Conservation (phyloP, 37 sponge, comb jelly and placozoan species). For the Haliclona indistincta region DNA sequence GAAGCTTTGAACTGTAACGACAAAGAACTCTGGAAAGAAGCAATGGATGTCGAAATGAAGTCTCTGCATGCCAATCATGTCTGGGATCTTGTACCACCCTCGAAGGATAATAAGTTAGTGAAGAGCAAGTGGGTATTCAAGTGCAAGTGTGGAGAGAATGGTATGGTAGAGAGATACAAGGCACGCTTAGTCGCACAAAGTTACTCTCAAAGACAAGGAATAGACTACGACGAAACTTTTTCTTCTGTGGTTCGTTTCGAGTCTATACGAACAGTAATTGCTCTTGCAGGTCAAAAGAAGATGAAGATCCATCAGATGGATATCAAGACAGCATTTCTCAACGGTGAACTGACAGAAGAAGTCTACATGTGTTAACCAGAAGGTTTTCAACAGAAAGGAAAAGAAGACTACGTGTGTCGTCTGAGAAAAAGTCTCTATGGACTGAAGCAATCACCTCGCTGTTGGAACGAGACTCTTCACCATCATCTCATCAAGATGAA, state of each 20-base stretch:
- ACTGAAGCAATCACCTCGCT: slow-evolving; percentile 28
- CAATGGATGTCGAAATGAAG: slow-evolving; percentile 6
- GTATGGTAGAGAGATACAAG: slow-evolving; percentile 29
- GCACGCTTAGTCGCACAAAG: slow-evolving; percentile 33
- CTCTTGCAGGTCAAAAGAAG: slow-evolving; percentile 13
- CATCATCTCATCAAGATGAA: slow-evolving; percentile 39
- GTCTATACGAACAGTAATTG: slow-evolving; percentile 33
- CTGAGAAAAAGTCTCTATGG: slow-evolving; percentile 29
- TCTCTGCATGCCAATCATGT: slow-evolving; percentile 9
- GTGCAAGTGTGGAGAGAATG: slow-evolving; percentile 1
- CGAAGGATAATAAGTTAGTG: not conserved
- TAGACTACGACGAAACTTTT: slow-evolving; percentile 44
- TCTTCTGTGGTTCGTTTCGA: slow-evolving; percentile 30
- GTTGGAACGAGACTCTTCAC: slow-evolving; percentile 28
- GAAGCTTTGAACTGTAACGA: slow-evolving; percentile 9
- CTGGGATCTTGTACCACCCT: slow-evolving; percentile 9
- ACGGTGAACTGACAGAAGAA: slow-evolving; percentile 22
- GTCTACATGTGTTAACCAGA: slow-evolving; percentile 31
- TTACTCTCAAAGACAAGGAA: slow-evolving; percentile 29
- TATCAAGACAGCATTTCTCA: slow-evolving; percentile 31
- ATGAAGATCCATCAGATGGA: slow-evolving; percentile 27
- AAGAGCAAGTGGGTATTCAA: slow-evolving; percentile 23
- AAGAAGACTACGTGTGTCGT: slow-evolving; percentile 18
- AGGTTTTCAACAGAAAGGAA: slow-evolving; percentile 21
- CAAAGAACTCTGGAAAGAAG: slow-evolving; percentile 14